These are phyloP conservation scores for Tipula vernalis DNA, from an alignment of 2,888 invertebrate genomes.

Conservation along the genomic window DNA sequence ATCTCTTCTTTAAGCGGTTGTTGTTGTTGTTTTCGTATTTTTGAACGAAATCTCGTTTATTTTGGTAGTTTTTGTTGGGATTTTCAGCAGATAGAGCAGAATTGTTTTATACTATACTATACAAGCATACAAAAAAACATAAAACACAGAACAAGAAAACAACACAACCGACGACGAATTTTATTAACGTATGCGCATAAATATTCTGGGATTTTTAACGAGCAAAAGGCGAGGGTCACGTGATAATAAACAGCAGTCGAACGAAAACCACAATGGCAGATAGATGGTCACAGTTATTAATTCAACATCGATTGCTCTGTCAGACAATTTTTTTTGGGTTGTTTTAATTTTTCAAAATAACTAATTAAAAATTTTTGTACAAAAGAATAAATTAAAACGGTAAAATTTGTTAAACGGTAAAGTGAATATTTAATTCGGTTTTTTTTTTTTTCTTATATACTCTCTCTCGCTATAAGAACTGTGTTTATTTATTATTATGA, in stretches of 20 bases:
- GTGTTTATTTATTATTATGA: background rate
- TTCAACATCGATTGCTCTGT: background rate
- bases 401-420: background rate
- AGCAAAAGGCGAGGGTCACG: conserved; percentile 11
- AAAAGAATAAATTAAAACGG: background rate
- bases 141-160: background rate
- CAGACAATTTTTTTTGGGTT: background rate
- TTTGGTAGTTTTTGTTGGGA: background rate
- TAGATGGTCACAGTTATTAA: background rate
- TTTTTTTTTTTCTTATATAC: background rate
- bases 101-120: background rate
- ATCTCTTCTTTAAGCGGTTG: background rate
- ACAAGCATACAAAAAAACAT: background rate
- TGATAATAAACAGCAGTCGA: conserved; percentile 6
- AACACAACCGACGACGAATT: background rate
- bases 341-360: background rate
- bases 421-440: background rate
- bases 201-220: conserved; percentile 9
- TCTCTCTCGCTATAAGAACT: background rate
- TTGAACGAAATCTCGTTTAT: background rate
- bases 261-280: conserved; percentile 12
- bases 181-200: background rate
- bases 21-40: background rate
- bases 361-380: background rate
- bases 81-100: background rate